Evolutionary conservation across 2,888 invertebrate species (phyloP), one percentile per base, ranked within the genome.

Genomic region (Capitulum mitella): DNA sequence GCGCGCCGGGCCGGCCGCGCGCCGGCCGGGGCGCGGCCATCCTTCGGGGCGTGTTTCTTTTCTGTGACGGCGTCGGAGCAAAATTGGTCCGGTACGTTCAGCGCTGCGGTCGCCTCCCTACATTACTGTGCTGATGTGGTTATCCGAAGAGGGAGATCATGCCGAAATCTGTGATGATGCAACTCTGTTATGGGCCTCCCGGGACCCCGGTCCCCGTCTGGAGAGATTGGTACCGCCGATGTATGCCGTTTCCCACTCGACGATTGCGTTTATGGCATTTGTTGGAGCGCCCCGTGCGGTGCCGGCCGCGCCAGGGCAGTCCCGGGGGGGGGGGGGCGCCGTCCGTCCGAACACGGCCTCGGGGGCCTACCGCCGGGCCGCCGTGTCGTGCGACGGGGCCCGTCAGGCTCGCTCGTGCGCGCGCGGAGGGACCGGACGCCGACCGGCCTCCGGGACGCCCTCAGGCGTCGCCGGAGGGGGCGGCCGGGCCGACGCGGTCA

Each of bases 101-200:
- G 22, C n/a, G 51, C 22, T 22, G 22, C 19, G 19, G 51, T 22
- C 51, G 51, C 5, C 19, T 22, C 51, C 22, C 51, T 2, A 51
- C 51, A 5, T 16, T 51, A 22, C 51, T 51, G 51, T 51, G 22
- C 51, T 51, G 22, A 51, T 51, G 51, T 51, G 51, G 51, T 51
- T n/a, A 22, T 51, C 51, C 51, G 51, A 16, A n/a, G 29, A 8
- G 58, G 29, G 58, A 58, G 58, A 58, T 58, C n/a, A 58, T 58
- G 58, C 37, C 70, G 40, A 70, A 70, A 70, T 70, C 70, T 70
- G 70, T 70, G 70, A 58, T 58, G 58, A 70, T 40, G 34, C 40
- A 70, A 40, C 40, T 40, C 29, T 58, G 29, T 58, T 29, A 2
- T 29, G 58, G 29, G 29, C 58, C 51, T 22, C 51, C 5, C 51